Percentiles rank a stretch among this genome's conserved stretches.
Evolutionary conservation across 2,113 vertebrate species (phyloP).

Genomic region (Pachycephala philippinensis): DNA sequence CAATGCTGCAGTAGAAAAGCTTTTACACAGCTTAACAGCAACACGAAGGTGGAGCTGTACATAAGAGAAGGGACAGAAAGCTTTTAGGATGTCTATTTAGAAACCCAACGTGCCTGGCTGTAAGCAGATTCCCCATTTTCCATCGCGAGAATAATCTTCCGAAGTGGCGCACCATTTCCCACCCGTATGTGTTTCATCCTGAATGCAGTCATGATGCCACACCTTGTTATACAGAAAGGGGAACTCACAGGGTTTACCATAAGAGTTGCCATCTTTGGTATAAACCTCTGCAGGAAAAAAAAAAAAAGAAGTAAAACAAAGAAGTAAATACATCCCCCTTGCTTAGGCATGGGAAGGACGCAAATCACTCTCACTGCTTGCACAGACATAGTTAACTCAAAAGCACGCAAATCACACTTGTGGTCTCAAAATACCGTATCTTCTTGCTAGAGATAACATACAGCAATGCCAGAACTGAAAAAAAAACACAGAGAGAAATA

Average conservation of each 20-base stretch:
- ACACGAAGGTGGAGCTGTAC: neutral
- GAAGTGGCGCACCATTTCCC: slow-evolving; percentile 86
- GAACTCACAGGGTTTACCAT: slow-evolving; percentile 86
- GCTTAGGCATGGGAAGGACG: neutral
- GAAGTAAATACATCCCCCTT: neutral
- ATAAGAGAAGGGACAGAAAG: neutral
- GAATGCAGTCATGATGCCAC: slow-evolving; percentile 87
- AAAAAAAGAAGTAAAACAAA: neutral
- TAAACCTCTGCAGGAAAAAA: slow-evolving; percentile 75
- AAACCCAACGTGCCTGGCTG: slow-evolving; percentile 75
- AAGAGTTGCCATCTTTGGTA: slow-evolving; percentile 83
- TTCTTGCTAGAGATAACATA: neutral
- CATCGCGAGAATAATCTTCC: slow-evolving; percentile 71
- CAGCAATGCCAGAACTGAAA: neutral
- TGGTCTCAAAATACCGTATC: neutral
- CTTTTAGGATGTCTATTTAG: neutral
- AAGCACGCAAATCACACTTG: neutral
- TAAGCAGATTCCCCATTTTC: slow-evolving; percentile 85
- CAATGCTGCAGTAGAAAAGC: accelerated
- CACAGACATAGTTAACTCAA: neutral
- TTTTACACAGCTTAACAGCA: neutral
- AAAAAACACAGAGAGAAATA: neutral
- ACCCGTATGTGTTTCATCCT: neutral
- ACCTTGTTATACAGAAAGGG: slow-evolving; percentile 82
- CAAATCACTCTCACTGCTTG: neutral